Percentiles rank a stretch among this genome's conserved stretches.
Evolutionary conservation across 1,140 invertebrate genomes (phyloP).

Genomic region (Calliphora vicina): DNA sequence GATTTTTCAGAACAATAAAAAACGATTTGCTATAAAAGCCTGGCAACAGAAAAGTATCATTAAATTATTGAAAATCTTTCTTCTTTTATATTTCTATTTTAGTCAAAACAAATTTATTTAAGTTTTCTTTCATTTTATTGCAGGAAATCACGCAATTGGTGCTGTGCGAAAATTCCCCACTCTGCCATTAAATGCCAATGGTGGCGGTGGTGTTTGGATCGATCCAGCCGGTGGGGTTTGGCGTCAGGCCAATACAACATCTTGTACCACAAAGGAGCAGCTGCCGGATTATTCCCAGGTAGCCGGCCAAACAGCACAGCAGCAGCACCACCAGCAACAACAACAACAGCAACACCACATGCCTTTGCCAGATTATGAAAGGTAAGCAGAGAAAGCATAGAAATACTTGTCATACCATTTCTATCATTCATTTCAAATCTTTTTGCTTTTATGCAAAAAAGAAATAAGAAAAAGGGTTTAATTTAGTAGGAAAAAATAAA

Average conservation of each 20-base stretch:
- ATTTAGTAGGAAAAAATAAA: not conserved
- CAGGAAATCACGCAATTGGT: slow-evolving; percentile 64
- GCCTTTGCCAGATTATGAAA: slow-evolving; percentile 61
- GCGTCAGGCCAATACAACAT: slow-evolving; percentile 49
- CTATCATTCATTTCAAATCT: not conserved
- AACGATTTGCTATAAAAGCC: not conserved
- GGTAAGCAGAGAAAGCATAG: too few species aligned
- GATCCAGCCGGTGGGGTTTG: slow-evolving; percentile 62
- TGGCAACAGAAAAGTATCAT: not conserved
- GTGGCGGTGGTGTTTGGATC: slow-evolving; percentile 61
- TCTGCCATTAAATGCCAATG: slow-evolving; percentile 57
- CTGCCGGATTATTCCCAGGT: slow-evolving; percentile 62
- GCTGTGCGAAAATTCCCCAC: slow-evolving; percentile 63
- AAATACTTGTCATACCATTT: too few species aligned
- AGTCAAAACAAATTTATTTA: not conserved
- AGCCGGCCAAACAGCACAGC: slow-evolving; percentile 47
- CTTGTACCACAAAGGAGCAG: slow-evolving; percentile 59
- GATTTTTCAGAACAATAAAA: not conserved
- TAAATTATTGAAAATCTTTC: not conserved
- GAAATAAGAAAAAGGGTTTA: not conserved
- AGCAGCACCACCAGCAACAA: slow-evolving; percentile 15
- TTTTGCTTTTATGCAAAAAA: not conserved
- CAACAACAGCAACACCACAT: slow-evolving; percentile 43
- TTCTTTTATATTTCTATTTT: slow-evolving; percentile 35
- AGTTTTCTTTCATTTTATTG: slow-evolving; percentile 45